Base-by-base conservation (phyloP, 2,888 invertebrate species). In the Polylopha cassiicola region DNA sequence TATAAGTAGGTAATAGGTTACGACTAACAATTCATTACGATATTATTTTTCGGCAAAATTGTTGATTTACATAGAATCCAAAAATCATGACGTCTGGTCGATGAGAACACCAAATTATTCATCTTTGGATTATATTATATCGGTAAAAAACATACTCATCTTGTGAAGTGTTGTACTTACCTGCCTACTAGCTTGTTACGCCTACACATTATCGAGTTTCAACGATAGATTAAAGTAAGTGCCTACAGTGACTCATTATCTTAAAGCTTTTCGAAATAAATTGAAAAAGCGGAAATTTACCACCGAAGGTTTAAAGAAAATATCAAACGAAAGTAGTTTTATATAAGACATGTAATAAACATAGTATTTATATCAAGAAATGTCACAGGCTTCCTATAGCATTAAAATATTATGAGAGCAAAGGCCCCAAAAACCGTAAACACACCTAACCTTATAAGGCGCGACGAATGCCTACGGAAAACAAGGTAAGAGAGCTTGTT, bases 381-480 rank as follows among this genome's bases (percentile, higher is more conserved):
- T 30, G 32, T 18, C 23, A 42, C 38, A 42, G 27, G 48, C 51
- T 51, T 50, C 36, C 27, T 37, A 34, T 17, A 36, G 15, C 29
- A 33, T 8, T 27, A 39, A 30, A 36, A 23, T 21, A 27, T 36
- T 36, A 41, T 8, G 30, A 39, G 31, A 34, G 27, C 30, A 39
- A 39, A 44, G 32, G 36, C 34, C 39, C 21, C 26, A 16, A 36
- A 33, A 39, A 15, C 22, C 24, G 30, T 39, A 30, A 41, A 47
- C 33, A 32, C 39, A 37, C 46, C 50, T 51, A 32, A 47, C 65
- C 61, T 49, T 60, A 68, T 53, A 65, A 55, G 67, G 71, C 31
- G 37, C 20, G 55, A 47, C 36, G 45, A 37, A 42, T 43, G 39
- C 4, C 18, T 17, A 30, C 34, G 22, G 33, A 36, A 23, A 37